These are phyloP conservation scores for Drosophila subpulchrella DNA, from an alignment of 1,140 invertebrate species.

Conservation along the genomic window DNA sequence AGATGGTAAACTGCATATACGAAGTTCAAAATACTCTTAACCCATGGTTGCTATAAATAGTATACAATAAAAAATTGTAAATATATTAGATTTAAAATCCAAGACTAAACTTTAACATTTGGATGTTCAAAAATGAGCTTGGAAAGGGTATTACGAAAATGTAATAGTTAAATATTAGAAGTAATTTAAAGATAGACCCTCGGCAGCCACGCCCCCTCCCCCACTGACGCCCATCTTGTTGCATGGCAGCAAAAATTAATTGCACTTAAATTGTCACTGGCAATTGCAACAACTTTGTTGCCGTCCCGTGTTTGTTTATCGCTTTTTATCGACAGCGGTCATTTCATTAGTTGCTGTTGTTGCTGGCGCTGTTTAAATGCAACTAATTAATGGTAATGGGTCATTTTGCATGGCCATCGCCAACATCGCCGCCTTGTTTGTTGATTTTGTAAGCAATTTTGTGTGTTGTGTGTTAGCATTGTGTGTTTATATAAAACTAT, in stretches of 20 bases:
- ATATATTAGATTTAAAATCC: too few species aligned
- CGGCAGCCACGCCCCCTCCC: background rate
- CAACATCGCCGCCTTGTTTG: conserved; percentile 63
- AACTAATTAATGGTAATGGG: conserved; percentile 80
- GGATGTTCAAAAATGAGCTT: background rate
- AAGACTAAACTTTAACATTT: background rate
- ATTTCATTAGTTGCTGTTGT: conserved; percentile 64
- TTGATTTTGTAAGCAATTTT: conserved; percentile 77
- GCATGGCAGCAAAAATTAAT: conserved; percentile 66
- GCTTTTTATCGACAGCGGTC: conserved; percentile 58
- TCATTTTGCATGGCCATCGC: conserved; percentile 78
- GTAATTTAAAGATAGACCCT: background rate
- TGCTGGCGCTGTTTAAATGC: conserved; percentile 64
- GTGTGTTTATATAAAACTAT: conserved; percentile 39
- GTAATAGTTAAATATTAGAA: too few species aligned
- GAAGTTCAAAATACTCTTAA: background rate
- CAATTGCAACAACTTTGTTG: conserved; percentile 60
- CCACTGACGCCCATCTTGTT: conserved; percentile 15
- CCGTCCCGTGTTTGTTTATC: conserved; percentile 55
- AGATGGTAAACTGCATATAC: too few species aligned
- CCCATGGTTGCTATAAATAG: too few species aligned
- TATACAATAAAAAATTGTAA: too few species aligned
- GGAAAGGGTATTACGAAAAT: background rate
- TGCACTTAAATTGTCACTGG: conserved; percentile 79
- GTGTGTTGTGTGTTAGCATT: conserved; percentile 25